A percentile compares a stretch with the other conserved stretches of the same genome.
These are phyloP conservation scores for Brachionus rubens DNA, from an alignment of 1,140 invertebrate genomes.

Conservation along the genomic window DNA sequence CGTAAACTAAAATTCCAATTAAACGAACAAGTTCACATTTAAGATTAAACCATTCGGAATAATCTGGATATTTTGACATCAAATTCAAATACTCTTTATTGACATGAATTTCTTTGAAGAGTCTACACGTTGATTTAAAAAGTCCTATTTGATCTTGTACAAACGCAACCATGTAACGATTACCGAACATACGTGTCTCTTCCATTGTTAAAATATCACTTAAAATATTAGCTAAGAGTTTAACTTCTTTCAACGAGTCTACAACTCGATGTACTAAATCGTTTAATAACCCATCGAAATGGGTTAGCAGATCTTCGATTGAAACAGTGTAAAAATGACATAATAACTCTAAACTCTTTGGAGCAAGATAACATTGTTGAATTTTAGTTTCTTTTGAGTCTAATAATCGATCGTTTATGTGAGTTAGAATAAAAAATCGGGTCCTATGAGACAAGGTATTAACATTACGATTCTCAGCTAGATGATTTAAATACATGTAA, in stretches of 20 bases:
- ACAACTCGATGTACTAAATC: not conserved
- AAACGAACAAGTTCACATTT: slow-evolving; percentile 36
- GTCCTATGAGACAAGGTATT: not conserved
- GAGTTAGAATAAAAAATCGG: not conserved
- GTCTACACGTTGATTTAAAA: not conserved
- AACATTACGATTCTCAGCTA: not conserved
- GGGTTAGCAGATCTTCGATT: not conserved
- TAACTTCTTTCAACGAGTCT: not conserved
- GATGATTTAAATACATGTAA: not conserved
- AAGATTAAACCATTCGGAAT: not conserved
- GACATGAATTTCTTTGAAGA: slow-evolving; percentile 25
- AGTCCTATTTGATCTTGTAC: not conserved
- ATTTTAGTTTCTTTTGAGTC: not conserved
- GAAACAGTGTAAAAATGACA: not conserved
- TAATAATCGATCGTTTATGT: slow-evolving; percentile 6
- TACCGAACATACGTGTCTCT: not conserved
- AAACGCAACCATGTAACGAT: not conserved
- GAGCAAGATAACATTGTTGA: not conserved
- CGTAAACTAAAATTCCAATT: slow-evolving; percentile 37
- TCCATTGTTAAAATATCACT: slow-evolving; percentile 9
- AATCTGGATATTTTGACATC: not conserved
- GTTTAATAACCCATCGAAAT: not conserved
- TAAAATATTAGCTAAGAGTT: not conserved
- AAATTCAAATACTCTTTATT: not conserved
- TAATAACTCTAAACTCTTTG: not conserved